Conservation (phyloP, 2,797 vertebrate species). For the Crenuchus spilurus region DNA sequence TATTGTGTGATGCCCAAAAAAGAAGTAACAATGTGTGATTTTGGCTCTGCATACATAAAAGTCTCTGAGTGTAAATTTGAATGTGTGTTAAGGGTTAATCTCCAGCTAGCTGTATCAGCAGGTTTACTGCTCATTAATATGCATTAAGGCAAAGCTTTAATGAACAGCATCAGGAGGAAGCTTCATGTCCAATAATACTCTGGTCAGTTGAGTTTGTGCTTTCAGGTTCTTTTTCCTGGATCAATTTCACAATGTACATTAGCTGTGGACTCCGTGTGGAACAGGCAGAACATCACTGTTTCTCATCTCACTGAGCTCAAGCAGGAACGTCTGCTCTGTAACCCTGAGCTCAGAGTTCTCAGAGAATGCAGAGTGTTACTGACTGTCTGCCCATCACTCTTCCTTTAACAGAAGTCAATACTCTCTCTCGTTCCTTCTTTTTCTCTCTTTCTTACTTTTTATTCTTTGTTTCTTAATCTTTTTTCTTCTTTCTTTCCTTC, state of each 20-base stretch:
- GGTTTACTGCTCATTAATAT: conserved; percentile 70
- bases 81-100: conserved; percentile 73
- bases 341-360: neutral
- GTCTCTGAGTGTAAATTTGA: too few relatives aligned
- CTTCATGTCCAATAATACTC: conserved; percentile 67
- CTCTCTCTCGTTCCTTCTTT: too few relatives aligned
- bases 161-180: conserved; percentile 69
- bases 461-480: too few relatives aligned
- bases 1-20: too few relatives aligned
- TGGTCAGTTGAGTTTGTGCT: conserved; percentile 54
- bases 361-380: neutral
- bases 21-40: too few relatives aligned
- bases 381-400: too few relatives aligned
- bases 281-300: conserved; percentile 66
- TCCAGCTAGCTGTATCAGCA: conserved; percentile 51
- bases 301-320: neutral
- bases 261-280: conserved; percentile 67
- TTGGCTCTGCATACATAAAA: too few relatives aligned
- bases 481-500: neutral
- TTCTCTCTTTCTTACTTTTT: neutral
- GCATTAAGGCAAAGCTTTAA: conserved; percentile 77
- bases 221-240: conserved; percentile 68
- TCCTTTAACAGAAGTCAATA: too few relatives aligned
- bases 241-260: conserved; percentile 76
- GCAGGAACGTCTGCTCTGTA: conserved; percentile 1